Evolutionary conservation across 2,888 invertebrate species (phyloP).

Genomic region (Sarcophaga subvicina): DNA sequence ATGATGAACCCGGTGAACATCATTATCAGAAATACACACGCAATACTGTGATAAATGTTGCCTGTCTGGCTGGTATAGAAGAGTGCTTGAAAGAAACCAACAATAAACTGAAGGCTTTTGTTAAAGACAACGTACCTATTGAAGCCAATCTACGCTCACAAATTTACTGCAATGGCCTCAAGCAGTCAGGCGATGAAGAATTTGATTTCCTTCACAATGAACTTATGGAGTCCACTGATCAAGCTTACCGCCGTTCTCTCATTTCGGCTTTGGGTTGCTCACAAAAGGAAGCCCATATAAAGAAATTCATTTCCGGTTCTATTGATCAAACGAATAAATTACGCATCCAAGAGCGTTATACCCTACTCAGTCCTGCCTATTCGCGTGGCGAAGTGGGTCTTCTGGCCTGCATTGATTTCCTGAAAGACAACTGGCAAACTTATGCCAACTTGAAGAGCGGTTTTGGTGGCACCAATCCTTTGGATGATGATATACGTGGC

Average conservation of each 20-base stretch:
- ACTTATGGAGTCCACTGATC: conserved; percentile 83
- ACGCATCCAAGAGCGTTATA: conserved; percentile 75
- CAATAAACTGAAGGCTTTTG: conserved; percentile 74
- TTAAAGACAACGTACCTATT: conserved; percentile 70
- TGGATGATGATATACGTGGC: conserved; percentile 74
- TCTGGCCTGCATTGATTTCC: conserved; percentile 82
- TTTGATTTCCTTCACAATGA: conserved; percentile 85
- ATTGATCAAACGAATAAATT: conserved; percentile 72
- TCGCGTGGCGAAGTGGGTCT: conserved; percentile 81
- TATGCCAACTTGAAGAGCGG: conserved; percentile 73
- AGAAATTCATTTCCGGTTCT: conserved; percentile 82
- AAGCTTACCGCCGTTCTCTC: conserved; percentile 84
- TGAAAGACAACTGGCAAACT: conserved; percentile 80
- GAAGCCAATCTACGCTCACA: conserved; percentile 78
- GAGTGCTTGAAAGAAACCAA: conserved; percentile 77
- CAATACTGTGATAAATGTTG: conserved; percentile 76
- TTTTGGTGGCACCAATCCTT: conserved; percentile 76
- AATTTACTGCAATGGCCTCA: conserved; percentile 81
- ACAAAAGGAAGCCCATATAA: conserved; percentile 83
- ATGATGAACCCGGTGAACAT: conserved; percentile 76
- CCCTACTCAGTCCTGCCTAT: conserved; percentile 75
- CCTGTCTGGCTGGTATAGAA: conserved; percentile 76
- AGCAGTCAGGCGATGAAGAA: conserved; percentile 81
- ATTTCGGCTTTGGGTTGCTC: conserved; percentile 87
- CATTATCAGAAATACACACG: conserved; percentile 77